Evolutionary conservation across 2,113 vertebrate genomes (phyloP), one percentile per base, ranked within the genome.

Genomic region (Brachyistius frenatus): DNA sequence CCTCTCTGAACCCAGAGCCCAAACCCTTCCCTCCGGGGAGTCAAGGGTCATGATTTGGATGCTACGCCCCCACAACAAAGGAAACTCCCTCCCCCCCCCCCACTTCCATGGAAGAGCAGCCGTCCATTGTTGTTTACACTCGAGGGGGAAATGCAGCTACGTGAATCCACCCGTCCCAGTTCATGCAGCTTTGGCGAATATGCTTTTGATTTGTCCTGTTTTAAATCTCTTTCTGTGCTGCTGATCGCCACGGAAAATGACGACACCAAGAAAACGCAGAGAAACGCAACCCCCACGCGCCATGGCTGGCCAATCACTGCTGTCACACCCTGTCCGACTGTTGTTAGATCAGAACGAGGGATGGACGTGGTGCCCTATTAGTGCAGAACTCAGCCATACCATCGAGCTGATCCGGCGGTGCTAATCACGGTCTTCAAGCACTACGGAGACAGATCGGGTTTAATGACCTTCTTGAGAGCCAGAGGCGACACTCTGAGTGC

Each of bases 401-500:
- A 78, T 88, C 71, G 2, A 83, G 52, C 72, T 81, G 90, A 83
- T 92, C 80, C 79, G 76, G 76, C 76, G 75, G 71, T 67, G 74
- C 81, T 87, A 86, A 88, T 88, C 50, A 68, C 73, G 63, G 55
- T 46, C 89, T 85, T 71, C 47, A 57, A 78, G 86, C 68, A 32
- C 31, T 7, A 57, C 11, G n/a, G 44, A 89, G 90, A 91, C 86
- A 88, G 78, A 91, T 86, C 83, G 82, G 53, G 86, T 88, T 92
- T 88, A 93, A 92, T 80, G 86, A 89, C 83, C 88, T 87, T 84
- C 77, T 90, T 72, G 61, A 76, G 58, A 76, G 73, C 82, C 82
- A 47, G 71, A 64, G 74, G 81, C 70, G 80, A 63, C 62, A 64
- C 36, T 3, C 10, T 9, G 54, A 63, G 39, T 53, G 50, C n/a